phyloP scores from a whole-genome alignment of 2,113 vertebrate genomes.

The Coryphaenoides rupestris region DNA sequence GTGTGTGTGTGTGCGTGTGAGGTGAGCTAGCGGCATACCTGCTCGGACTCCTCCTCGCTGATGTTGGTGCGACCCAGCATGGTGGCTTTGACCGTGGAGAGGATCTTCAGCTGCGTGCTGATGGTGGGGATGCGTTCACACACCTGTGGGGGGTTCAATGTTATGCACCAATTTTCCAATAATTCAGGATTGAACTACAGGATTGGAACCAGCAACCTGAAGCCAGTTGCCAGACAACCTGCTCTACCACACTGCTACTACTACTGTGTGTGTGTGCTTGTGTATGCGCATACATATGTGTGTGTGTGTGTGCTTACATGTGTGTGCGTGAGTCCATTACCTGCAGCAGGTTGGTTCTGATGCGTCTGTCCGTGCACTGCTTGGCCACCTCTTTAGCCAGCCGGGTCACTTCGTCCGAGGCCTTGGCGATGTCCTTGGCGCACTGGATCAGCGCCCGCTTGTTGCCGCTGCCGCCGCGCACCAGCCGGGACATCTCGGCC shows the following conservation, averaged over 20 bases:
- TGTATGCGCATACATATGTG: not conserved
- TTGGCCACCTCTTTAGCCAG: slow-evolving; percentile 98
- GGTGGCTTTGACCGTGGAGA: slow-evolving; percentile 97
- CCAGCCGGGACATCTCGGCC: slow-evolving; percentile 98
- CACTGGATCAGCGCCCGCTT: slow-evolving; percentile 97
- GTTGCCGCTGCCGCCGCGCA: slow-evolving; percentile 93
- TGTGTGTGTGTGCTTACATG: slow-evolving; percentile 3
- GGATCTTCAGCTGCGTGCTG: slow-evolving; percentile 97
- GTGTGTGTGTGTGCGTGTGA: too few relatives aligned
- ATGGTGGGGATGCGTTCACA: slow-evolving; percentile 98
- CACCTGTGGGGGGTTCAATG: slow-evolving; percentile 82
- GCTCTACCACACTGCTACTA: too few relatives aligned
- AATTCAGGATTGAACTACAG: too few relatives aligned
- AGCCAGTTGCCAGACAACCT: too few relatives aligned
- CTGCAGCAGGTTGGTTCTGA: slow-evolving; percentile 96
- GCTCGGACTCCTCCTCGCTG: slow-evolving; percentile 96
- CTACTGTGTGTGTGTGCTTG: not conserved
- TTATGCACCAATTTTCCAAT: too few relatives aligned
- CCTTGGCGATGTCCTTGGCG: slow-evolving; percentile 97
- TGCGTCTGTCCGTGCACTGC: slow-evolving; percentile 97
- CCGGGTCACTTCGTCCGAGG: slow-evolving; percentile 93
- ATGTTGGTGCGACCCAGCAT: slow-evolving; percentile 98
- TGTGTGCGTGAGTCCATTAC: slow-evolving; percentile 52
- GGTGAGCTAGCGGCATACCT: slow-evolving; percentile 75
- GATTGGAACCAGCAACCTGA: too few relatives aligned